These are phyloP conservation scores for Hemibagrus wyckioides DNA, from an alignment of 2,113 vertebrate species.

Conservation along the genomic window DNA sequence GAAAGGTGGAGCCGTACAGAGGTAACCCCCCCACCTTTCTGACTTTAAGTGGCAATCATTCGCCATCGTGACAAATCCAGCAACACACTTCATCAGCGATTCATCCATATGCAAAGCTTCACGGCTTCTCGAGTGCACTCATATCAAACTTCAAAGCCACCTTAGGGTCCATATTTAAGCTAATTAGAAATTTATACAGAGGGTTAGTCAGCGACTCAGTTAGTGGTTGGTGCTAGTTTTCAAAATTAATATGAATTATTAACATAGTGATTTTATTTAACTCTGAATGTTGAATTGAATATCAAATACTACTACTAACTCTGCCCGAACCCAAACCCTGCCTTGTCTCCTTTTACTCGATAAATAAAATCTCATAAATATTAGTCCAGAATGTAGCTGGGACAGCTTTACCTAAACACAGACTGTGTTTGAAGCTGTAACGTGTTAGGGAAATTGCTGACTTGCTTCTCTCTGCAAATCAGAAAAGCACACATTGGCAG, in stretches of 20 bases:
- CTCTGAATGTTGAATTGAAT: not conserved
- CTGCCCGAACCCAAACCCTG: not conserved
- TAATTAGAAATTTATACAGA: not conserved
- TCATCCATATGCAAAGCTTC: slow-evolving; percentile 47
- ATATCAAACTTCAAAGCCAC: slow-evolving; percentile 52
- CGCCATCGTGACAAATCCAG: slow-evolving; percentile 22
- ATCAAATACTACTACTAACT: not conserved
- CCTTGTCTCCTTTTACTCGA: not conserved
- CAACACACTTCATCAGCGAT: slow-evolving; percentile 17
- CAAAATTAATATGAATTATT: not conserved
- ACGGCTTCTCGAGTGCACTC: slow-evolving; percentile 37
- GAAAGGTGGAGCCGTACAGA: slow-evolving; percentile 88
- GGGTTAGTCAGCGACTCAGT: not conserved
- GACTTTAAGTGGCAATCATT: slow-evolving; percentile 17
- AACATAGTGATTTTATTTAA: not conserved
- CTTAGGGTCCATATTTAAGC: not conserved
- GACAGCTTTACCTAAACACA: slow-evolving; percentile 17
- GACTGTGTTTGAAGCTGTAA: slow-evolving; percentile 33
- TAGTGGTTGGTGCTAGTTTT: not conserved
- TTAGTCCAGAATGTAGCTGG: not conserved
- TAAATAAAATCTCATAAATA: slow-evolving; percentile 26
- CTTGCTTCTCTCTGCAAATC: slow-evolving; percentile 47
- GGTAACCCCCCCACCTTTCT: slow-evolving; percentile 70
- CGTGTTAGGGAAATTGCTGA: slow-evolving; percentile 49
- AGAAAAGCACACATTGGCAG: slow-evolving; percentile 44